These are phyloP conservation scores for Catajapyx aquilonaris DNA, from an alignment of 1,140 invertebrate species.

Conservation along the genomic window DNA sequence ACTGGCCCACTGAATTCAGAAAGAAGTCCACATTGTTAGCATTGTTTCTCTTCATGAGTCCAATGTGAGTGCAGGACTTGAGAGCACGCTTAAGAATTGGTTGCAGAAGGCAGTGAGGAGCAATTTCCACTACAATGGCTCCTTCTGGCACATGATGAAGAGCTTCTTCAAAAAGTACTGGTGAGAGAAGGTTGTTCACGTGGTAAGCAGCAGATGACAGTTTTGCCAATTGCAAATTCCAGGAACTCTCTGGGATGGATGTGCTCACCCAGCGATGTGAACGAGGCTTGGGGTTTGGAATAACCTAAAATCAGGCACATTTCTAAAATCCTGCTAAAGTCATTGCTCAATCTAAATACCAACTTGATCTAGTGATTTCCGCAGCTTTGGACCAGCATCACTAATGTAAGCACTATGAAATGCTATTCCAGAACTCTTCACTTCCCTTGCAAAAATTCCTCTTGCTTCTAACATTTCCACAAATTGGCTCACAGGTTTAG, in stretches of 20 bases:
- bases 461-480: constrained; percentile 50
- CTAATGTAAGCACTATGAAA: constrained; percentile 67
- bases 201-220: constrained; percentile 45
- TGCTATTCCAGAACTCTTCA: constrained; percentile 66
- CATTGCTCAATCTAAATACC: too few relatives aligned
- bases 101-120: constrained; percentile 56
- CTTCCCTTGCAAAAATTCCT: constrained; percentile 68
- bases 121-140: constrained; percentile 42
- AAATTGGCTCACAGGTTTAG: constrained; percentile 41
- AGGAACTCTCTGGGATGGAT: constrained; percentile 53
- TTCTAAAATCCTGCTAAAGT: too few relatives aligned
- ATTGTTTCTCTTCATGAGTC: constrained; percentile 54
- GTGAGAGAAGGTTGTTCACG: constrained; percentile 29
- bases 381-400: constrained; percentile 47
- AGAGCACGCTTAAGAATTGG: constrained; percentile 38
- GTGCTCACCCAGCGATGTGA: constrained; percentile 67
- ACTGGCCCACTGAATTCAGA: constrained; percentile 43
- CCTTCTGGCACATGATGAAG: constrained; percentile 27
- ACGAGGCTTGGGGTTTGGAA: constrained; percentile 40
- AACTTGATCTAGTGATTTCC: constrained; percentile 45
- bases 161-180: constrained; percentile 31
- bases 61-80: constrained; percentile 38
- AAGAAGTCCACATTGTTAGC: constrained; percentile 47
- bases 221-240: constrained; percentile 42
- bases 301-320: constrained; percentile 31